Evolutionary conservation across 2,113 vertebrate species (phyloP).

Genomic region (Sterna hirundo): DNA sequence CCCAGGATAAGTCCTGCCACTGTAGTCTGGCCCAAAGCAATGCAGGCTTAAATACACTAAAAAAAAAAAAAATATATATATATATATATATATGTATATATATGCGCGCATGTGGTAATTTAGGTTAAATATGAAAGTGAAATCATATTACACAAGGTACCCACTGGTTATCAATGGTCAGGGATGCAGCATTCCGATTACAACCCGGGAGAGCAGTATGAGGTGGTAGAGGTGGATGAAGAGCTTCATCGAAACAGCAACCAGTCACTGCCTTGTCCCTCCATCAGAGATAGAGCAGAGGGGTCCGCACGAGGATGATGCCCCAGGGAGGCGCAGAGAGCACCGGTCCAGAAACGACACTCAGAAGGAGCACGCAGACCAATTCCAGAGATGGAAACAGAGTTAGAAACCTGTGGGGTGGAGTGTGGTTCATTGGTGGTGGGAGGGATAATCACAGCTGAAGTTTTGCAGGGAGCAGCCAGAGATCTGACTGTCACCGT

Average conservation of each 20-base stretch:
- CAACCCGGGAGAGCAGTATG: slow-evolving; percentile 74
- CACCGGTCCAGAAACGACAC: not conserved
- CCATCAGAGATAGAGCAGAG: slow-evolving; percentile 70
- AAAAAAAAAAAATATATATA: not conserved
- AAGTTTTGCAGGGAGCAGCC: not conserved
- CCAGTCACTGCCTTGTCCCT: slow-evolving; percentile 45
- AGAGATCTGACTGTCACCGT: not conserved
- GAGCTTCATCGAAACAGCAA: slow-evolving; percentile 69
- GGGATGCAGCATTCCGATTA: slow-evolving; percentile 74
- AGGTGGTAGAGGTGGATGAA: slow-evolving; percentile 62
- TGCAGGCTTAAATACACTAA: not conserved
- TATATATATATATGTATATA: too few relatives aligned
- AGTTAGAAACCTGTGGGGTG: not conserved
- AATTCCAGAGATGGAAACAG: not conserved
- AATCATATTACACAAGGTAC: slow-evolving; percentile 4
- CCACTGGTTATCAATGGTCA: slow-evolving; percentile 73
- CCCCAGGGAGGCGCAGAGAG: slow-evolving; percentile 16
- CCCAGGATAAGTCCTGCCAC: not conserved
- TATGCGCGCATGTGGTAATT: not conserved
- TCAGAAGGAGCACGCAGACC: not conserved
- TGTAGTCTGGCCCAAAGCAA: not conserved
- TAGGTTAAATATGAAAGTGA: not conserved
- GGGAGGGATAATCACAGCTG: not conserved
- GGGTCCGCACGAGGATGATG: slow-evolving; percentile 21
- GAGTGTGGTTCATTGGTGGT: not conserved